phyloP scores from a whole-genome alignment of 1,140 invertebrate genomes.

The Hypsibius dujardini region DNA sequence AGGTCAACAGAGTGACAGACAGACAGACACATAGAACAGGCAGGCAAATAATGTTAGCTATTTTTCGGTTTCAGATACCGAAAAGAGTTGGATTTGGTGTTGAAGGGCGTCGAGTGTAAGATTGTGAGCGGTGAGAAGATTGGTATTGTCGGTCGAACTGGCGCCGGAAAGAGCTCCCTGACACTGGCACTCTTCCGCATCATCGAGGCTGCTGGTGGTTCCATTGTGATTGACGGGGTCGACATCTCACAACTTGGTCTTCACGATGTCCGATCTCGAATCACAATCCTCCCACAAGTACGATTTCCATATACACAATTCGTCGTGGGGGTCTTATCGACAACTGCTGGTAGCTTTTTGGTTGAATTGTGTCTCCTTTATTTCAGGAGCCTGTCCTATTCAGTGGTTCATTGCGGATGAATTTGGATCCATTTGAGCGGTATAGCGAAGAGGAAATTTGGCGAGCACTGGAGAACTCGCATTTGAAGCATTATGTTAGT shows the following conservation, averaged over 20 bases:
- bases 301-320: neutral
- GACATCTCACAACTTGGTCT: constrained; percentile 48
- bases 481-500: constrained; percentile 36
- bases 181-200: constrained; percentile 50
- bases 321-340: neutral
- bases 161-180: constrained; percentile 58
- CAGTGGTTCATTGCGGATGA: constrained; percentile 30
- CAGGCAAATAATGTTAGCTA: no score
- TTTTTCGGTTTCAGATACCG: constrained; percentile 27
- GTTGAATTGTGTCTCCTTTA: no score
- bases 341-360: neutral
- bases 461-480: constrained; percentile 37
- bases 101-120: constrained; percentile 31
- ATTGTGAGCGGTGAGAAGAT: constrained; percentile 34
- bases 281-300: constrained; percentile 41
- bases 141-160: constrained; percentile 57
- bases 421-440: constrained; percentile 40
- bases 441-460: constrained; percentile 38
- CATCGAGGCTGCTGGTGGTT: constrained; percentile 42
- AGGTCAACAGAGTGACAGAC: constrained; percentile 18
- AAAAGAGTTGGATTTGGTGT: constrained; percentile 32
- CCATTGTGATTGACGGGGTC: constrained; percentile 47
- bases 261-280: constrained; percentile 43
- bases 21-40: no score
- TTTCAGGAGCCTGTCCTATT: constrained; percentile 34